These are phyloP conservation scores for Syngnathus floridae DNA, from an alignment of 2,113 vertebrate genomes.

Conservation along the genomic window DNA sequence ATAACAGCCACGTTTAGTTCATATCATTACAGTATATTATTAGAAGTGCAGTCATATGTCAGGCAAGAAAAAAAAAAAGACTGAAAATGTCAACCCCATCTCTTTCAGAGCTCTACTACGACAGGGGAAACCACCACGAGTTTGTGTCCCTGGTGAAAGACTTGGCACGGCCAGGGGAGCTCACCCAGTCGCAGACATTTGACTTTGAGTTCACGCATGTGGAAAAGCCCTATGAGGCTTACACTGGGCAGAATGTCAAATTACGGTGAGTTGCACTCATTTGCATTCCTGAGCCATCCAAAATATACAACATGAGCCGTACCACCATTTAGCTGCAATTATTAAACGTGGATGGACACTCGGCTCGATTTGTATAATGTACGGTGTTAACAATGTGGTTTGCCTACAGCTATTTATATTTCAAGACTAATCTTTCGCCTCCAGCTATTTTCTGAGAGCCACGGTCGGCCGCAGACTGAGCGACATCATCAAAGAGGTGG, in stretches of 20 bases:
- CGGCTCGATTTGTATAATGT: no score
- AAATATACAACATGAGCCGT: no score
- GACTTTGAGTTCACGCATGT: conserved; percentile 96
- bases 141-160: conserved; percentile 96
- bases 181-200: conserved; percentile 87
- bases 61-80: not conserved
- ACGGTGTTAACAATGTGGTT: not conserved
- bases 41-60: not conserved
- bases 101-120: conserved; percentile 86
- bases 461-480: conserved; percentile 86
- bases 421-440: not conserved
- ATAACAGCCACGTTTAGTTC: no score
- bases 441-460: conserved; percentile 89
- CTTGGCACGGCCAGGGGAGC: conserved; percentile 87
- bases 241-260: conserved; percentile 93
- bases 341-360: no score
- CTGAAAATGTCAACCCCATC: conserved; percentile 1
- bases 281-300: not conserved
- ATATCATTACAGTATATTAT: not conserved
- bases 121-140: conserved; percentile 93
- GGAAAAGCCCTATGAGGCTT: conserved; percentile 94
- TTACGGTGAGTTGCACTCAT: conserved; percentile 72
- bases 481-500: conserved; percentile 88
- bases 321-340: no score
- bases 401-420: not conserved